Base-by-base conservation (phyloP, 23 tunicate species). In the Corella eumyota region DNA sequence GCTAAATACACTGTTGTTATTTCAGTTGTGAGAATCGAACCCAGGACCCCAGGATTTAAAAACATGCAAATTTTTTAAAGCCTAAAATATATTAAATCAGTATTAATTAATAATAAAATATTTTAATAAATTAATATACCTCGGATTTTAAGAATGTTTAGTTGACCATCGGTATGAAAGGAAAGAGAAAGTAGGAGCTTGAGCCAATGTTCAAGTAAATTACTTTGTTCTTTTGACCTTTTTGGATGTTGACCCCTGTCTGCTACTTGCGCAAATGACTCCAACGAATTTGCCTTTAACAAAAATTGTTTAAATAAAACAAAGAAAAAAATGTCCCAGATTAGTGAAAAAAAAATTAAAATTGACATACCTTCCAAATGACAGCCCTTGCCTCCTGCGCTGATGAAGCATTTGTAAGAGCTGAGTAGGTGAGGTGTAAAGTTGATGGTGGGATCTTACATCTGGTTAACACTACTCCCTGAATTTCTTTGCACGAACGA, bases 81-180 rank as follows among this genome's bases (percentile, higher is more conserved):
- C n/a, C n/a, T n/a, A n/a, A n/a, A n/a, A n/a, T n/a, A n/a, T n/a
- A n/a, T n/a, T n/a, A n/a, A n/a, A n/a, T n/a, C n/a, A n/a, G n/a
- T n/a, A n/a, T n/a, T n/a, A n/a, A n/a, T n/a, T n/a, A n/a, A n/a
- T n/a, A n/a, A n/a, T n/a, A n/a, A n/a, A n/a, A n/a, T n/a, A n/a
- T n/a, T n/a, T n/a, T n/a, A n/a, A n/a, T n/a, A n/a, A n/a, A n/a
- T n/a, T n/a, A n/a, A n/a, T n/a, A n/a, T n/a, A n/a, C 96, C 96
- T 73, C 61, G 31, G 7, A 79, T 62, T 64, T 79, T 78, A 1
- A 88, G 71, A 1, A 88, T 62, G 54, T 88, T 88, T 4, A 68
- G 72, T 49, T 88, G 96, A 19, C 96, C 96, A 55, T 88, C 96
- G 0, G 96, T 47, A 58, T 71, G 74, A 33, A 79, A 78, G 5